Evolutionary conservation across 2,113 vertebrate species (phyloP).

Genomic region (Callaeas wilsoni): DNA sequence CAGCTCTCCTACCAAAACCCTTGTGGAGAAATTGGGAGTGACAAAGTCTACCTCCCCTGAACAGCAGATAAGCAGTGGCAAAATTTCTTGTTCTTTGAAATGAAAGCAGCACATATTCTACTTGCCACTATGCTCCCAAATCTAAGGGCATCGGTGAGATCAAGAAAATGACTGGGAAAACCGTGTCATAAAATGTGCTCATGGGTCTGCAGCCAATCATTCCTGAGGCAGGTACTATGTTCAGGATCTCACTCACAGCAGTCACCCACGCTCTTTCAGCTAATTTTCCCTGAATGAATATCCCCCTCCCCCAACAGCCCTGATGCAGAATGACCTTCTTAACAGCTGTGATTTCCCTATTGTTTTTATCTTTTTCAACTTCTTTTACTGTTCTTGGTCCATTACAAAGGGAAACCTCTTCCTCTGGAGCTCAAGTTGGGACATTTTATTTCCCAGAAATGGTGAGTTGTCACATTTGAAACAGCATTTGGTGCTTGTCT

Average conservation of each 20-base stretch:
- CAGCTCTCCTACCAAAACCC: background rate
- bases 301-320: background rate
- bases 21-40: background rate
- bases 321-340: background rate
- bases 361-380: background rate
- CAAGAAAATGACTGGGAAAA: background rate
- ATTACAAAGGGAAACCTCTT: background rate
- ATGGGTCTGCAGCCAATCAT: background rate
- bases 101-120: background rate
- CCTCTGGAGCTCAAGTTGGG: background rate
- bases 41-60: background rate
- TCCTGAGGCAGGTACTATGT: background rate
- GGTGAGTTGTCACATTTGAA: background rate
- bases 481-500: background rate
- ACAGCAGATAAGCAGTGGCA: background rate
- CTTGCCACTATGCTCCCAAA: background rate
- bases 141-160: background rate
- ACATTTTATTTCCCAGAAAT: background rate
- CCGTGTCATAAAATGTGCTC: background rate
- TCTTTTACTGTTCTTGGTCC: background rate
- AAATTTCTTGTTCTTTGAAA: background rate
- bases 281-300: background rate
- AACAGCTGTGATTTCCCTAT: background rate
- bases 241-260: background rate
- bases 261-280: background rate